Percentiles rank a stretch among this genome's conserved stretches.
These are phyloP conservation scores for Diadegma fenestrale DNA, from an alignment of 2,888 invertebrate genomes.

Conservation along the genomic window DNA sequence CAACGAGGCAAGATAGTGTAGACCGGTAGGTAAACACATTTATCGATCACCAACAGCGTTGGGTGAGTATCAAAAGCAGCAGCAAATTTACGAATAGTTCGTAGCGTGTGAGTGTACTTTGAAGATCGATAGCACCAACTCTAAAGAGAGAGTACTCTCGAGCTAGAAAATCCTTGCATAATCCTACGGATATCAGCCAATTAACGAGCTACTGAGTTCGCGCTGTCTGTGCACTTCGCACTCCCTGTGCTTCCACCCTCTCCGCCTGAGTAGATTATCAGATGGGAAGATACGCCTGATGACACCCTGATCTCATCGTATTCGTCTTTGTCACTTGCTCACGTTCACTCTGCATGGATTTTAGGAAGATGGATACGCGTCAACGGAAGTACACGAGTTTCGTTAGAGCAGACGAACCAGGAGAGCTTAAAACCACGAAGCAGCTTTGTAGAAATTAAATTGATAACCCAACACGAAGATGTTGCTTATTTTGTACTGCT, in stretches of 20 bases:
- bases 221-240: slow-evolving; percentile 22
- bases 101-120: slow-evolving; percentile 27
- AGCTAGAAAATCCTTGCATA: slow-evolving; percentile 66
- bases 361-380: slow-evolving; percentile 32
- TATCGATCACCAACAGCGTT: slow-evolving; percentile 72
- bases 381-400: slow-evolving; percentile 33
- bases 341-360: slow-evolving; percentile 19
- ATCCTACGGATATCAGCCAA: slow-evolving; percentile 68
- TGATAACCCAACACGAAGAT: slow-evolving; percentile 30
- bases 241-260: slow-evolving; percentile 11
- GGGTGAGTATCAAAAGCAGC: slow-evolving; percentile 9
- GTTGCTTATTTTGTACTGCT: not conserved
- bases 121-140: slow-evolving; percentile 58
- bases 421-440: not conserved
- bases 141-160: slow-evolving; percentile 25
- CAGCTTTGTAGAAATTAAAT: slow-evolving; percentile 34
- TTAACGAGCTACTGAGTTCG: slow-evolving; percentile 62
- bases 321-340: slow-evolving; percentile 24
- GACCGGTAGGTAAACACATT: slow-evolving; percentile 72
- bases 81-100: slow-evolving; percentile 23
- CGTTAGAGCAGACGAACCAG: not conserved
- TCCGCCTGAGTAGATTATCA: slow-evolving; percentile 41
- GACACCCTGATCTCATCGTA: slow-evolving; percentile 49
- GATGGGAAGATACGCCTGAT: slow-evolving; percentile 52
- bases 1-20: slow-evolving; percentile 73